Base-by-base conservation (phyloP, 1,140 invertebrate species). In the Drosophila varians region DNA sequence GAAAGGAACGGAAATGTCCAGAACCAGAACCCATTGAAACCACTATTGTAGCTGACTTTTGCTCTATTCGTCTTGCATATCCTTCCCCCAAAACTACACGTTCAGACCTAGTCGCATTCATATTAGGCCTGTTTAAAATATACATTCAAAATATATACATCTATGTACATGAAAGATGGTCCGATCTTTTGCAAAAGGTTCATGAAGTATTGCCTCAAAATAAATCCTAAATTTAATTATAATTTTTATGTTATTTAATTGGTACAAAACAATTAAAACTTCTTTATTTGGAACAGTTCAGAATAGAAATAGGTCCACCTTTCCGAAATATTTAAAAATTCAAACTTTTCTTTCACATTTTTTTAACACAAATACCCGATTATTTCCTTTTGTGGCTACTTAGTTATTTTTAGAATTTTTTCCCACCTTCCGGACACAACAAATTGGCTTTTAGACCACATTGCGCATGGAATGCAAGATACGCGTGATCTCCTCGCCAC, bases 381-480 rank as follows among this genome's bases (percentile, higher is more conserved):
- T 47, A 28, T 12, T 42, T 28, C 18, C 36, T 18, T 28, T 8
- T 14, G 23, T 31, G 48, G 48, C 36, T 62, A 43, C 16, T 45
- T 51, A 73, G 74, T 66, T 56, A 36, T 76, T 47, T 46, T 36
- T 53, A 74, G 52, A 53, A 42, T 47, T 34, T 51, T 38, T n/a
- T 11, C 28, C 26, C 34, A 76, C 74, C 45, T 56, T 40, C 71
- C 36, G 31, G 26, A 74, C 52, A 71, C 52, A 53, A 36, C 28
- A 36, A 72, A 82, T 82, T 82, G 74, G 58, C 64, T 31, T 23
- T 42, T 43, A 57, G 71, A 26, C 65, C 77, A 82, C 72, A 51
- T 72, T 77, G 74, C 80, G 79, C 79, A 84, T 83, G 75, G 70
- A 84, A 84, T 84, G 79, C 76, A 83, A 77, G 57, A 48, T 46